Conservation (phyloP, 2,888 invertebrate species). For the Euzophera pinguis region DNA sequence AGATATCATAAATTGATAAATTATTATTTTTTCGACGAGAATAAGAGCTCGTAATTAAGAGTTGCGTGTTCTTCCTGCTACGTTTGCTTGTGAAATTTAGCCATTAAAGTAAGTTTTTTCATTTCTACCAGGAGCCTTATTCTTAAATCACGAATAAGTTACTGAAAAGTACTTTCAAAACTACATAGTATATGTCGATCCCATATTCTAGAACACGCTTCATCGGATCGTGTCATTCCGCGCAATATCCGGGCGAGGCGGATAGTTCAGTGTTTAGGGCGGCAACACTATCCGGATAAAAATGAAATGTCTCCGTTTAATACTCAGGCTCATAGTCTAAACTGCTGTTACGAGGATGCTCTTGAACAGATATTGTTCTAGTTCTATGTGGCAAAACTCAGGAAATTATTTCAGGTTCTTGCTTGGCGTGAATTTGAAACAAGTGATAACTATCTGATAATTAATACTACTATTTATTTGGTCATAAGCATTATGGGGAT, state of each 20-base stretch:
- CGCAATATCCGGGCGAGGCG: slow-evolving; percentile 1
- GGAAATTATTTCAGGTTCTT: not conserved
- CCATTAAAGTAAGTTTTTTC: no score
- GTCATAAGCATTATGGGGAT: no score
- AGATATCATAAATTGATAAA: no score
- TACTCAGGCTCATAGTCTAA: not conserved
- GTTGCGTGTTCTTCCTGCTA: no score
- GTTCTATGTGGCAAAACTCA: not conserved
- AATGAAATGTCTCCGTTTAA: not conserved
- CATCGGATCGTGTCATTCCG: slow-evolving; percentile 4
- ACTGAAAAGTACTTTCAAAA: not conserved
- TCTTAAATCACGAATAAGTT: no score
- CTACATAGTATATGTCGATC: not conserved
- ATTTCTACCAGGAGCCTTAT: no score
- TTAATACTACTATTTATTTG: no score
- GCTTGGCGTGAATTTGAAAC: no score
- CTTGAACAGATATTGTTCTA: not conserved
- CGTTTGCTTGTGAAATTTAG: no score
- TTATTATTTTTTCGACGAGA: no score
- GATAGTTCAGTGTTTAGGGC: not conserved
- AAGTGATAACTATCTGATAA: no score
- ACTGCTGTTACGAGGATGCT: not conserved
- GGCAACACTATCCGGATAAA: slow-evolving; percentile 4
- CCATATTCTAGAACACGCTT: slow-evolving; percentile 2
- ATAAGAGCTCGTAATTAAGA: no score